These are phyloP conservation scores for Epistrophe grossulariae DNA, from an alignment of 2,888 invertebrate genomes.

Conservation along the genomic window DNA sequence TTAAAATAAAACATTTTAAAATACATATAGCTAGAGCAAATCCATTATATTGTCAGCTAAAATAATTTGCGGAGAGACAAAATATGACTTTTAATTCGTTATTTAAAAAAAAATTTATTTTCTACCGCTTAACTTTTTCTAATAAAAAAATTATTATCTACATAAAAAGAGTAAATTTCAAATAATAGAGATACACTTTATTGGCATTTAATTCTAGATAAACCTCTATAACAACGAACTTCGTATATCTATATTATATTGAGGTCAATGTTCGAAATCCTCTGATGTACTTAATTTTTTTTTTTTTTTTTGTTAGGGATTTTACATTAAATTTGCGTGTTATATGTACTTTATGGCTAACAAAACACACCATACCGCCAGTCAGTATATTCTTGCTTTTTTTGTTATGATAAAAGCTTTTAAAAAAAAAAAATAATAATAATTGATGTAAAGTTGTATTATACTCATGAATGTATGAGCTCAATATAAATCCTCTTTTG, in stretches of 20 bases:
- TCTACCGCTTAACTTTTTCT: not conserved
- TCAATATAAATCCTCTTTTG: constrained; percentile 27
- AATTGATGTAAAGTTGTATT: constrained; percentile 12
- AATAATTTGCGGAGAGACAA: too few species aligned
- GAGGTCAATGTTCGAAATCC: constrained; percentile 53
- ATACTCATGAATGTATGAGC: not conserved
- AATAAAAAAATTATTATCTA: not conserved
- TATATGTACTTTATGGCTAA: not conserved
- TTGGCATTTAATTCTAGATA: not conserved
- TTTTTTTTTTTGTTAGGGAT: constrained; percentile 31
- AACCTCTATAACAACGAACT: constrained; percentile 37
- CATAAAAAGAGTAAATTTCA: constrained; percentile 1
- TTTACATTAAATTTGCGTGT: constrained; percentile 36
- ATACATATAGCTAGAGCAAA: too few species aligned
- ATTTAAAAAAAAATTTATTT: too few species aligned
- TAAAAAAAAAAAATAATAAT: not conserved
- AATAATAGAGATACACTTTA: constrained; percentile 3
- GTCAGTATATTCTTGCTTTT: not conserved
- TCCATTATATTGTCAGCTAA: too few species aligned
- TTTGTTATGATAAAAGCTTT: constrained; percentile 16
- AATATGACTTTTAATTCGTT: too few species aligned
- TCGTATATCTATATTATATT: constrained; percentile 4
- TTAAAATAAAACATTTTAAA: not conserved
- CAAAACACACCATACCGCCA: constrained; percentile 9
- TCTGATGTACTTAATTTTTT: constrained; percentile 46